A percentile compares a stretch with the other conserved stretches of the same genome.
These are phyloP conservation scores for Drosophila nigritarsus DNA, from an alignment of 2,888 invertebrate genomes.

Conservation along the genomic window DNA sequence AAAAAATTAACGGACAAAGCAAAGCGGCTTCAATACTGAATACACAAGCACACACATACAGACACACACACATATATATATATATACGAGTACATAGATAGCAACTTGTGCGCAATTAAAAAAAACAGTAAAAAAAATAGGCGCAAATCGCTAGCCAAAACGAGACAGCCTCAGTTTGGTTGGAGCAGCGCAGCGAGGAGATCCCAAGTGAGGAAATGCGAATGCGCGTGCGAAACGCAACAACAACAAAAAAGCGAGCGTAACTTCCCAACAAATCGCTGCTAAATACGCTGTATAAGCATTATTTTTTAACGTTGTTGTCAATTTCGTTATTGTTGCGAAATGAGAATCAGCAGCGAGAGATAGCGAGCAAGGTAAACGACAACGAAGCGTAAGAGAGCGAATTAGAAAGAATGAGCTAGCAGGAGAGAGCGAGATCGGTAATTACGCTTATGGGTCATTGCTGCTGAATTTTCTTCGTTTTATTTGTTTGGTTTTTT, in stretches of 20 bases:
- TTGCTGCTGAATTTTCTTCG: constrained; percentile 29
- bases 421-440: constrained; percentile 8
- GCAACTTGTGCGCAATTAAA: constrained; percentile 42
- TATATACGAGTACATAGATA: constrained; percentile 29
- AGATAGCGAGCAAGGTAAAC: constrained; percentile 13
- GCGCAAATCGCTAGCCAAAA: constrained; percentile 15
- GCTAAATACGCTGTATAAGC: constrained; percentile 30
- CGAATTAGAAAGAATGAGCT: not conserved
- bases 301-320: constrained; percentile 15
- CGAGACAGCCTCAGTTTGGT: constrained; percentile 27
- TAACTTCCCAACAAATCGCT: constrained; percentile 61
- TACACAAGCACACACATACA: constrained; percentile 1
- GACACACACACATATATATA: constrained; percentile 2
- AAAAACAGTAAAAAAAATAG: constrained; percentile 19
- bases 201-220: constrained; percentile 46
- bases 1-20: constrained; percentile 62
- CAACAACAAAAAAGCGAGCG: constrained; percentile 40
- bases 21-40: constrained; percentile 24
- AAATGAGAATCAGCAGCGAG: constrained; percentile 29
- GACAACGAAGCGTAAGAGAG: not conserved
- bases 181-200: constrained; percentile 15
- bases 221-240: constrained; percentile 68
- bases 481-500: not conserved
- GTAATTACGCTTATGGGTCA: constrained; percentile 53
- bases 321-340: constrained; percentile 43